A percentile compares a stretch with the other conserved stretches of the same genome.
phyloP scores from a whole-genome alignment of 2,888 invertebrate species.

The Saturnia japonica region DNA sequence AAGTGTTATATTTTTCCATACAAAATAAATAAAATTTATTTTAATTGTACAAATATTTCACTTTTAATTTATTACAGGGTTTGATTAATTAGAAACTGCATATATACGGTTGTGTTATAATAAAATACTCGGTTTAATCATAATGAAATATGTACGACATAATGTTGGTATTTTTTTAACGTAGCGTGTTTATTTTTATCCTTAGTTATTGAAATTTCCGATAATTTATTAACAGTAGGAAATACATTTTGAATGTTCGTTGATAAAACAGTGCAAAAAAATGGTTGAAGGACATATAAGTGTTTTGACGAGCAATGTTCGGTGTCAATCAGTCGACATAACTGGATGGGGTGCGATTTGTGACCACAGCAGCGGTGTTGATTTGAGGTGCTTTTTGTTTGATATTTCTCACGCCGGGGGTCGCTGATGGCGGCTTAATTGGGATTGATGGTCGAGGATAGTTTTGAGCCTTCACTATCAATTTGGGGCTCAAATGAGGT shows the following conservation, averaged over 20 bases:
- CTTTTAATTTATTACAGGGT: too few relatives aligned
- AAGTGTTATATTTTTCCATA: too few relatives aligned
- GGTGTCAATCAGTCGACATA: slow-evolving; percentile 18
- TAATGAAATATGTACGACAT: background rate
- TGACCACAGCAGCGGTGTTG: slow-evolving; percentile 57
- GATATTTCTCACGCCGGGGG: slow-evolving; percentile 74
- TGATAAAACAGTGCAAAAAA: background rate
- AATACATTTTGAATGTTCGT: background rate
- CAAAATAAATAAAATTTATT: too few relatives aligned
- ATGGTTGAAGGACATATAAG: background rate
- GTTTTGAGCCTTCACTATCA: slow-evolving; percentile 33
- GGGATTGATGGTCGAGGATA: slow-evolving; percentile 72
- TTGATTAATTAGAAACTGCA: too few relatives aligned
- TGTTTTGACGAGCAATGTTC: background rate
- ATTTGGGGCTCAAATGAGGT: slow-evolving; percentile 19
- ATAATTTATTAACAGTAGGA: background rate
- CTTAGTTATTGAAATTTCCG: background rate
- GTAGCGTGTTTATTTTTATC: background rate
- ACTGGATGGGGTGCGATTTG: slow-evolving; percentile 41
- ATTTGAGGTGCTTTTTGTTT: slow-evolving; percentile 65
- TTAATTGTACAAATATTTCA: too few relatives aligned
- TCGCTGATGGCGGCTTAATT: slow-evolving; percentile 68
- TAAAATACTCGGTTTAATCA: background rate
- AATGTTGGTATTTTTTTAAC: background rate
- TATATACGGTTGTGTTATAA: too few relatives aligned